A percentile compares a stretch with the other conserved stretches of the same genome.
phyloP scores from a whole-genome alignment of 1,140 invertebrate genomes.

The Scaptomyza montana region DNA sequence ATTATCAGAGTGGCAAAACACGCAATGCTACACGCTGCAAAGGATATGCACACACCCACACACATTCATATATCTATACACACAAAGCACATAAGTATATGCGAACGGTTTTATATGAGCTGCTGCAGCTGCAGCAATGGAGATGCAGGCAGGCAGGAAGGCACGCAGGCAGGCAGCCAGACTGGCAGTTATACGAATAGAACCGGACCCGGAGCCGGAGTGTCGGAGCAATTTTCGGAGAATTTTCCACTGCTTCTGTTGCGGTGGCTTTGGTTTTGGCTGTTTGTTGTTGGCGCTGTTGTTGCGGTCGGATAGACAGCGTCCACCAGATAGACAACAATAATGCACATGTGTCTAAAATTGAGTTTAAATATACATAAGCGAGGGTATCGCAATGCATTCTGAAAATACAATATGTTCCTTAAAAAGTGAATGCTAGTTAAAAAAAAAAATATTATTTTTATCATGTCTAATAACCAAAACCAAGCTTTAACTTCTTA shows the following conservation, averaged over 20 bases:
- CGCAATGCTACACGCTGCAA: conserved; percentile 73
- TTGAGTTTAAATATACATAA: conserved; percentile 77
- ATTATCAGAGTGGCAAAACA: conserved; percentile 80
- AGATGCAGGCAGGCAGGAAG: conserved; percentile 35
- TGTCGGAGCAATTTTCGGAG: conserved; percentile 14
- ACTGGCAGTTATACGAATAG: conserved; percentile 26
- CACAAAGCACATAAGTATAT: conserved; percentile 57
- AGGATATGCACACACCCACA: conserved; percentile 66
- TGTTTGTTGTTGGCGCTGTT: conserved; percentile 76
- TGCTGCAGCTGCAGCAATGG: conserved; percentile 31
- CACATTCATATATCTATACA: conserved; percentile 10
- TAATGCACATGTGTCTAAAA: conserved; percentile 81
- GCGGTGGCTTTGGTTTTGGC: conserved; percentile 71
- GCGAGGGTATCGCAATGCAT: conserved; percentile 16
- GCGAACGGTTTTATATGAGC: conserved; percentile 77
- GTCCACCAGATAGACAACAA: conserved; percentile 77
- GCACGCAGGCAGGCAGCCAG: conserved; percentile 35
- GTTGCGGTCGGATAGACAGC: conserved; percentile 77
- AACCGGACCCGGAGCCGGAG: conserved; percentile 5
- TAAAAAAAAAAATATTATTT: too few relatives aligned
- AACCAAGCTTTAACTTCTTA: too few relatives aligned
- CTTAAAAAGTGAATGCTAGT: too few relatives aligned
- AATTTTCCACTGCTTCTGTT: conserved; percentile 52
- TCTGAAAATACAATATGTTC: background rate
- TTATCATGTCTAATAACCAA: too few relatives aligned